Conservation (phyloP, 2,113 vertebrate genomes). For the Microcebus lehilahytsara region DNA sequence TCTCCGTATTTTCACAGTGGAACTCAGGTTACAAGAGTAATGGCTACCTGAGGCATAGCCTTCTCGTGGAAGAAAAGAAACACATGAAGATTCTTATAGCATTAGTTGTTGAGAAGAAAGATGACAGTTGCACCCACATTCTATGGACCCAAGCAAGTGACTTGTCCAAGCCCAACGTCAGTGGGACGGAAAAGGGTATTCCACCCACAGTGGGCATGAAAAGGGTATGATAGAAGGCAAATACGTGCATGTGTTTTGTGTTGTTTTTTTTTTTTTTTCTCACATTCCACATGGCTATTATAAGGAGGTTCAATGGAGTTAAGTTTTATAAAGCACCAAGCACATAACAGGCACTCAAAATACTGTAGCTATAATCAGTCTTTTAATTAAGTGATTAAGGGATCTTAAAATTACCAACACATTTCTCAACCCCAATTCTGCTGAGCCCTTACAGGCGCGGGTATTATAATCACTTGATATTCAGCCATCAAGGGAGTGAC, state of each 20-base stretch:
- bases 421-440: background rate
- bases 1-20: background rate
- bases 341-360: background rate
- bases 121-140: background rate
- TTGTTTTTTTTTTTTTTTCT: background rate
- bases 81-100: too few species aligned
- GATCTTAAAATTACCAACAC: background rate
- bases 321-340: background rate
- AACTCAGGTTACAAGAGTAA: background rate
- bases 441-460: background rate
- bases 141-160: background rate
- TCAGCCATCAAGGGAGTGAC: background rate
- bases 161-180: background rate
- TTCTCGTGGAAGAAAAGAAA: background rate
- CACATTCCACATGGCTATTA: background rate
- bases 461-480: background rate
- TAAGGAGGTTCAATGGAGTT: background rate
- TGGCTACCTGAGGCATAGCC: fast-evolving
- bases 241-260: background rate
- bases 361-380: background rate
- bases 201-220: background rate
- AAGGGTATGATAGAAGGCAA: background rate
- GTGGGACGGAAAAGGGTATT: background rate
- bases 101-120: background rate
- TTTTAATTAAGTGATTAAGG: background rate